These are phyloP conservation scores for Lacerta agilis DNA, from an alignment of 2,797 vertebrate species.

Conservation along the genomic window DNA sequence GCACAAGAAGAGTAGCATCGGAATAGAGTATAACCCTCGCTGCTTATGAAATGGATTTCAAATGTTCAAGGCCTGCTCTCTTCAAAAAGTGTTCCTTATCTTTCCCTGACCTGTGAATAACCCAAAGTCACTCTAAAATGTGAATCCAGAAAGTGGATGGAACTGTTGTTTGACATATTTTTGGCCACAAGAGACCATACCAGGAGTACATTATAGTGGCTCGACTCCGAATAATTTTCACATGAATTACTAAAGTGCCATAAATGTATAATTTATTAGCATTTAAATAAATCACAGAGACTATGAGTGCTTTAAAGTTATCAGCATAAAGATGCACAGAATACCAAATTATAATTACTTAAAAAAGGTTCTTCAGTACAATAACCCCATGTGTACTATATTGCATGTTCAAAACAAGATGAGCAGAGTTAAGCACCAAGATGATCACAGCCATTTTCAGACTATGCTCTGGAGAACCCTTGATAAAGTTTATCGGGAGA, in stretches of 20 bases:
- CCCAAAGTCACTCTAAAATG: conserved; percentile 53
- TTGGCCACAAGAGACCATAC: conserved; percentile 65
- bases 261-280: conserved; percentile 84
- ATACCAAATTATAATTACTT: conserved; percentile 57
- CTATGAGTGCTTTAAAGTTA: conserved; percentile 69
- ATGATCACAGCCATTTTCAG: background rate
- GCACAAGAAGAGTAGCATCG: background rate
- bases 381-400: background rate
- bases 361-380: background rate
- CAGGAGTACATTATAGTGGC: conserved; percentile 73
- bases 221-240: conserved; percentile 85
- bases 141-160: conserved; percentile 54
- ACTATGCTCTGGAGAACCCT: background rate
- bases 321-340: conserved; percentile 43
- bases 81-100: background rate
- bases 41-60: background rate
- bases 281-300: conserved; percentile 85
- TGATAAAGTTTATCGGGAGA: background rate
- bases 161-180: conserved; percentile 69
- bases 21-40: background rate
- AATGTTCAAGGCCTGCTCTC: accelerated
- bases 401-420: background rate
- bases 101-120: conserved; percentile 44
- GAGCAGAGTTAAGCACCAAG: background rate
- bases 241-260: conserved; percentile 86